Conservation (phyloP, 2,113 vertebrate species). For the Solenodon paradoxus region DNA sequence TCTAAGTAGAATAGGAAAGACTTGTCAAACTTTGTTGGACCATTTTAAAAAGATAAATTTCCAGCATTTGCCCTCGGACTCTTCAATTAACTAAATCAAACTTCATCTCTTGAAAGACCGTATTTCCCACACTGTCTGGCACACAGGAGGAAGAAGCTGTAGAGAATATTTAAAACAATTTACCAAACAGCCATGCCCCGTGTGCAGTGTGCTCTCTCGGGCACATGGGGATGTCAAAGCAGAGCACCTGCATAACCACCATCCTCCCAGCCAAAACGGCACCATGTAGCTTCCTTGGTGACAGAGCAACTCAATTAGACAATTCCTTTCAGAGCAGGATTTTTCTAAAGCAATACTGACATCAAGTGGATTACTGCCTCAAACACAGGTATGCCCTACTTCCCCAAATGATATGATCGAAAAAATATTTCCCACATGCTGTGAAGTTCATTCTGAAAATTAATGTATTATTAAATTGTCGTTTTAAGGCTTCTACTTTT, state of each 20-base stretch:
- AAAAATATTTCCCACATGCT: background rate
- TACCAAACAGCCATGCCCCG: background rate
- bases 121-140: background rate
- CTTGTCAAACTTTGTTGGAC: slow-evolving; percentile 43
- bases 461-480: background rate
- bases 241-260: background rate
- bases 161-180: background rate
- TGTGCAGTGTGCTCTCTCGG: background rate
- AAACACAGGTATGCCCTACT: slow-evolving; percentile 60
- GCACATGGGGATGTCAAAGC: background rate
- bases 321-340: slow-evolving; percentile 43
- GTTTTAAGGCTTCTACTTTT: background rate
- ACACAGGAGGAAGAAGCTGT: background rate
- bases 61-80: slow-evolving; percentile 39
- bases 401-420: background rate
- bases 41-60: slow-evolving; percentile 18
- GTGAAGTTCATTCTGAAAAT: slow-evolving; percentile 9
- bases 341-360: slow-evolving; percentile 81
- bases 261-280: background rate
- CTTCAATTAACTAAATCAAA: slow-evolving; percentile 36
- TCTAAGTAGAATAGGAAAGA: slow-evolving; percentile 83
- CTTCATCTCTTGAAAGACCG: slow-evolving; percentile 1
- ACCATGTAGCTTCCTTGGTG: background rate
- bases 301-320: background rate
- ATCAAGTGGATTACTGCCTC: slow-evolving; percentile 75